Percentiles rank a stretch among this genome's conserved stretches.
phyloP scores from a whole-genome alignment of 2,797 vertebrate genomes.

The Thaleichthys pacificus region DNA sequence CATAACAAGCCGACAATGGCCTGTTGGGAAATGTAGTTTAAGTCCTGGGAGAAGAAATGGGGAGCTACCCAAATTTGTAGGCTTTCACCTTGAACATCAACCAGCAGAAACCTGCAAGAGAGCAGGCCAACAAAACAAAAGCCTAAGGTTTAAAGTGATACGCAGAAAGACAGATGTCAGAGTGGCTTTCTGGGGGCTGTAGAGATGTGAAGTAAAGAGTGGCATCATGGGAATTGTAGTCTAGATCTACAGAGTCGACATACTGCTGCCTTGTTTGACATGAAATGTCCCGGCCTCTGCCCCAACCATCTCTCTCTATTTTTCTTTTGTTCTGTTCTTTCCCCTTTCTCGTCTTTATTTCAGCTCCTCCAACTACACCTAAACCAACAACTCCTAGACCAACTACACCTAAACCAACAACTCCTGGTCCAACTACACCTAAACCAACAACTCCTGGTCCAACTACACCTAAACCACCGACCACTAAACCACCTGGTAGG shows the following conservation, averaged over 20 bases:
- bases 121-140: background rate
- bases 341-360: constrained; percentile 10
- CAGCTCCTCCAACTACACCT: constrained; percentile 33
- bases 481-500: constrained; percentile 47
- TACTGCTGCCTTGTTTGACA: background rate
- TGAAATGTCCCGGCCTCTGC: background rate
- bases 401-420: too few species aligned
- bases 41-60: background rate
- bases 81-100: too few species aligned
- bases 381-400: too few species aligned
- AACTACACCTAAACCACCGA: constrained; percentile 21
- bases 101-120: constrained; percentile 27
- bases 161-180: too few species aligned
- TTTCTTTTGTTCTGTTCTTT: background rate
- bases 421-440: too few species aligned
- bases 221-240: background rate
- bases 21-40: background rate
- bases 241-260: background rate
- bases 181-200: too few species aligned
- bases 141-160: too few species aligned
- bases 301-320: background rate
- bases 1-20: too few species aligned
- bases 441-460: too few species aligned
- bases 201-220: too few species aligned
- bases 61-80: too few species aligned